phyloP scores from a whole-genome alignment of 2,888 invertebrate species.

The Tortrix viridana region DNA sequence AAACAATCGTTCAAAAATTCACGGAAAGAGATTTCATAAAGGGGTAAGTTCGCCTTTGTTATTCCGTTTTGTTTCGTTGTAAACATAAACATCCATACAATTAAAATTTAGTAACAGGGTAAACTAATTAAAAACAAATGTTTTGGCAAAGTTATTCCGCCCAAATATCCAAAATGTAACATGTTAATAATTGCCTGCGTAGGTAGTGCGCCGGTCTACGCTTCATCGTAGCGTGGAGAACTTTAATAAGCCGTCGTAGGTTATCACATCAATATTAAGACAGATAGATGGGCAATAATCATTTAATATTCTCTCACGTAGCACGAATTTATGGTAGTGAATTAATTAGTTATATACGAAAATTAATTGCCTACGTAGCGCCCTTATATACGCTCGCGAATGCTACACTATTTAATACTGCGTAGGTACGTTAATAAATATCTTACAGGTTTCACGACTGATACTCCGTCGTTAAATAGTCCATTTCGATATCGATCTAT shows the following conservation, averaged over 20 bases:
- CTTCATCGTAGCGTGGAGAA: not conserved
- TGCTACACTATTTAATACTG: constrained; percentile 14
- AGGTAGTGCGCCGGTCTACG: no score
- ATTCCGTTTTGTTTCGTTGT: no score
- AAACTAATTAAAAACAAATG: no score
- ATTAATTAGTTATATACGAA: constrained; percentile 21
- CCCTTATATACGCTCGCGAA: constrained; percentile 3
- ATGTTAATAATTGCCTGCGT: no score
- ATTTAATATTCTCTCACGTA: constrained; percentile 13
- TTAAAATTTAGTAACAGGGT: no score
- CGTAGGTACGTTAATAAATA: constrained; percentile 6
- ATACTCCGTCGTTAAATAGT: not conserved
- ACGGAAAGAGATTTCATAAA: no score
- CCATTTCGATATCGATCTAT: no score
- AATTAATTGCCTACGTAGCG: constrained; percentile 27
- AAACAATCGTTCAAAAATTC: no score
- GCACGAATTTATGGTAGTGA: constrained; percentile 15
- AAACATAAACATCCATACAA: no score
- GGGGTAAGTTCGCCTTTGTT: no score
- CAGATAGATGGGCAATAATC: constrained; percentile 14
- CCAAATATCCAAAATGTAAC: no score
- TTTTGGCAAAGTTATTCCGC: no score
- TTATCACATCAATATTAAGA: constrained; percentile 16
- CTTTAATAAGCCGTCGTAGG: not conserved
- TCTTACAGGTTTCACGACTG: not conserved